Conservation (phyloP, 1,140 invertebrate species). For the Diachasmimorpha longicaudata region DNA sequence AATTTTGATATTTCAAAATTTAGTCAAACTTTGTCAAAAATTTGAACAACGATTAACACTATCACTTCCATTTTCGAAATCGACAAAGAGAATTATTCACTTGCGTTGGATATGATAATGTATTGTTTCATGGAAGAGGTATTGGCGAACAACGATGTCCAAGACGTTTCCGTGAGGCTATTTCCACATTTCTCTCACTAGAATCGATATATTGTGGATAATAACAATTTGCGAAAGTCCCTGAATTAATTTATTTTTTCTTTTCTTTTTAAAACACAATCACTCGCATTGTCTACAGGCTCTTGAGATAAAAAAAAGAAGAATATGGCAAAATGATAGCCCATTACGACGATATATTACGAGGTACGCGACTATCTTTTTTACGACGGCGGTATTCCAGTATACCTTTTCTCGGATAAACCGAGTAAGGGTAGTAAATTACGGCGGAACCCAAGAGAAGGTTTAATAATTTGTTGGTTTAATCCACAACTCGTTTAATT, state of each 20-base stretch:
- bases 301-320: not conserved
- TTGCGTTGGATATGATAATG: too few relatives aligned
- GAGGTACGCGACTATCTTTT: not conserved
- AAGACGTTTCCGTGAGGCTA: too few relatives aligned
- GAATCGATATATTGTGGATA: too few relatives aligned
- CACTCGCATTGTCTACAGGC: not conserved
- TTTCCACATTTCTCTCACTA: too few relatives aligned
- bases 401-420: not conserved
- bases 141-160: too few relatives aligned
- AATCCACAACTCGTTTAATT: not conserved
- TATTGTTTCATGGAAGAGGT: too few relatives aligned
- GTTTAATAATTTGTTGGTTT: constrained; percentile 9
- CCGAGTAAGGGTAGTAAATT: not conserved
- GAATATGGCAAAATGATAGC: constrained; percentile 4
- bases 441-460: not conserved
- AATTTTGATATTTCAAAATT: too few relatives aligned
- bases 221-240: not conserved
- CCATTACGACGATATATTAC: not conserved
- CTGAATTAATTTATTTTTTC: not conserved
- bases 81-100: too few relatives aligned
- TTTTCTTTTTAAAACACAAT: not conserved
- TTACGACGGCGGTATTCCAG: not conserved
- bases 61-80: too few relatives aligned
- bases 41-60: too few relatives aligned
- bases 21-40: too few relatives aligned